phyloP scores from a whole-genome alignment of 2,888 invertebrate genomes.

The Caradrina clavipalpis region DNA sequence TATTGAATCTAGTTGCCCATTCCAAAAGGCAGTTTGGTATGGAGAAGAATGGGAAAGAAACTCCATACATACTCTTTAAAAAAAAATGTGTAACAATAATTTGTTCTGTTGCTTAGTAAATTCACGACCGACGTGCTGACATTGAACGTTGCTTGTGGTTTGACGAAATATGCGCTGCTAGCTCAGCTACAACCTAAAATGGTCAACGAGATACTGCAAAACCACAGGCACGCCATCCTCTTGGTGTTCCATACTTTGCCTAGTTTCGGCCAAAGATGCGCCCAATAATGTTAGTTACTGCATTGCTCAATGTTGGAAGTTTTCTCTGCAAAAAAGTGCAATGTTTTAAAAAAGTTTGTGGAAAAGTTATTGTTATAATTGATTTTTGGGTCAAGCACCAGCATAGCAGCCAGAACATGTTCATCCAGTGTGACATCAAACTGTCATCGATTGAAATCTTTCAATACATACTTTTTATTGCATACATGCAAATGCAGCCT shows the following conservation, averaged over 20 bases:
- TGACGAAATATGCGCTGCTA: slow-evolving; percentile 4
- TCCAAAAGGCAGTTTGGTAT: too few species aligned
- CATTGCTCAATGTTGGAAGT: background rate
- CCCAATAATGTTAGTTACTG: background rate
- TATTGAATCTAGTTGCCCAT: too few species aligned
- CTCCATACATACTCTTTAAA: too few species aligned
- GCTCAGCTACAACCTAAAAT: background rate
- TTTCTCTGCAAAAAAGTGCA: background rate
- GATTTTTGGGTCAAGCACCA: too few species aligned
- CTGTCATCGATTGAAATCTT: too few species aligned
- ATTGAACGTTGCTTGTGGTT: background rate
- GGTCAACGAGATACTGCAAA: background rate
- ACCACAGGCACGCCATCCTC: slow-evolving; percentile 12
- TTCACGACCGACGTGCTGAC: background rate
- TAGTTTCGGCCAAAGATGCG: background rate
- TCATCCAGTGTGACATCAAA: too few species aligned
- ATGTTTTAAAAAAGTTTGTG: background rate
- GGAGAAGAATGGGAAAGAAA: too few species aligned
- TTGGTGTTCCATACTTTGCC: background rate
- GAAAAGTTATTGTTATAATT: background rate
- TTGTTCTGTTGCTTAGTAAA: background rate
- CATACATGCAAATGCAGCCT: too few species aligned
- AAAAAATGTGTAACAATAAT: too few species aligned
- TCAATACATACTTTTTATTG: too few species aligned
- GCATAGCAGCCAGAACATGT: too few species aligned